These are phyloP conservation scores for Sarcophaga subvicina DNA, from an alignment of 2,888 invertebrate species.

Conservation along the genomic window DNA sequence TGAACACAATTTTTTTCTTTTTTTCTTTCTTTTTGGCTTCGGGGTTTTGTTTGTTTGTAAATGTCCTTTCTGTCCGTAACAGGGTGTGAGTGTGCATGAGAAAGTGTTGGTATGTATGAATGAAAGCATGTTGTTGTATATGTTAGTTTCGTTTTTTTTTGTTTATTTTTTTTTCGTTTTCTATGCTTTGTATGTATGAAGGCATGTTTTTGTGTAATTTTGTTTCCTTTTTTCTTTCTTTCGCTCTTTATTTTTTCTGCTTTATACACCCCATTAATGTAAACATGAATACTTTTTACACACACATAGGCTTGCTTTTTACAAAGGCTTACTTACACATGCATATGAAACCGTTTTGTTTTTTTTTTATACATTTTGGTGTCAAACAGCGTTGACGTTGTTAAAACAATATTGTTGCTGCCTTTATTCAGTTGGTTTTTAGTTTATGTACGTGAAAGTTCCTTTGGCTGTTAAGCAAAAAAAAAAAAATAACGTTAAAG, in stretches of 20 bases:
- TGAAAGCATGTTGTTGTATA: neutral
- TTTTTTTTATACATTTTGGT: conserved; percentile 45
- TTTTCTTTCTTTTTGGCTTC: conserved; percentile 18
- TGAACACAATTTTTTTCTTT: conserved; percentile 37
- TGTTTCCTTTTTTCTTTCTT: no score
- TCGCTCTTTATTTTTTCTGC: conserved; percentile 8
- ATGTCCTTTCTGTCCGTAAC: conserved; percentile 37
- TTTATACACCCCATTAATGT: conserved; percentile 41
- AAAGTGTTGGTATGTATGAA: neutral
- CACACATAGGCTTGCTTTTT: neutral
- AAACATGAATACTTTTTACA: conserved; percentile 17
- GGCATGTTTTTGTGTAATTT: neutral
- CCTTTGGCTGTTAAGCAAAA: conserved; percentile 1
- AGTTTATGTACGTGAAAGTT: conserved; percentile 38
- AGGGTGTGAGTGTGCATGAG: neutral
- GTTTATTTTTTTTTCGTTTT: neutral
- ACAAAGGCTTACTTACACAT: neutral
- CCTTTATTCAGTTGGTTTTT: conserved; percentile 25
- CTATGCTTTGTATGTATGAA: neutral
- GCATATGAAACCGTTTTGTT: neutral
- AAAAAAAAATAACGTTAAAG: conserved; percentile 13
- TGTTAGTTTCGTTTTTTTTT: neutral
- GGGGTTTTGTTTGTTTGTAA: conserved; percentile 35
- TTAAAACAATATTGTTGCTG: conserved; percentile 66
- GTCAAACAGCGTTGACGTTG: conserved; percentile 67